Evolutionary conservation across 2,888 invertebrate genomes (phyloP), one percentile per base, ranked within the genome.

Genomic region (Stegophylla sp.): DNA sequence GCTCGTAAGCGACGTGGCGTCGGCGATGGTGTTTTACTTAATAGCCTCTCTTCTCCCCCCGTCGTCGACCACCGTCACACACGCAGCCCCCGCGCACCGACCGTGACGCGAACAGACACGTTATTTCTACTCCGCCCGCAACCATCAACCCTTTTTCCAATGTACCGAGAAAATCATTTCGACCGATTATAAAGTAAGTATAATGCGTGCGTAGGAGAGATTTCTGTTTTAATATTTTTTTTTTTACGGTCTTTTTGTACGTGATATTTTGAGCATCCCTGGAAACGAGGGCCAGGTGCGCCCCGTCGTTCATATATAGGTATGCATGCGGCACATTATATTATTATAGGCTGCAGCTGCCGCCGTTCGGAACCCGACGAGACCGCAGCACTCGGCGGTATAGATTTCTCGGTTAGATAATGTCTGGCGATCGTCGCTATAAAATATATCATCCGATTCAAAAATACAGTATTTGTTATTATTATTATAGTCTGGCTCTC

Each of bases 381-480:
- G 45, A 28, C 15, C 63, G 20, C 26, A 41, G 20, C 17, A 23
- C 20, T 41, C 72, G 10, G 59, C 10, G 23, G 34, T 64, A 51
- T 66, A 76, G 75, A 76, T 76, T 66, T 76, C 75, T 66, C 75
- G 64, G 75, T 66, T 9, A 53, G 75, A 76, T 76, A 66, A 53
- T 43, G 66, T 66, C 61, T 53, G 53, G 53, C 26, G 56, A 51
- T 17, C 61, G 61, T 10, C 15, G 43, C n/a, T 20, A 34, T 61
- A 63, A 66, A 53, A 63, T 61, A 74, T 51, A 51, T 51, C 64
- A 23, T 34, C 41, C 41, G 51, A 23, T 51, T 64, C 23, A 56
- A 10, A 56, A 10, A 43, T 23, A 66, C 12, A 0, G 1, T 7
- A 23, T 59, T 7, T 56, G 23, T n/a, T 20, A 20, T 53, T n/a